Conservation (phyloP, 1,140 invertebrate species). For the Hyles euphorbiae region DNA sequence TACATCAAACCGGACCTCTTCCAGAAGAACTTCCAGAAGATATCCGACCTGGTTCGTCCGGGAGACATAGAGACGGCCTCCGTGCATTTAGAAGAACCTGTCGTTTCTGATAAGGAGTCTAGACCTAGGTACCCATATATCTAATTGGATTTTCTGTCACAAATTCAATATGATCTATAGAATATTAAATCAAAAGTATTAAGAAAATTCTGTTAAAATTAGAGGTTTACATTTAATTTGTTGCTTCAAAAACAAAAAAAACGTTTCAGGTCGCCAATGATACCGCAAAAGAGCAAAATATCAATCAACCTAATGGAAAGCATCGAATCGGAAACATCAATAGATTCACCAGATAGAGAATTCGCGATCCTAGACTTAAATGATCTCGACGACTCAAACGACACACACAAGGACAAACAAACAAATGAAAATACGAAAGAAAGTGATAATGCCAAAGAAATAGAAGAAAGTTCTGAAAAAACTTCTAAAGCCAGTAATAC, state of each 20-base stretch:
- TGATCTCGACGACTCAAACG: constrained; percentile 53
- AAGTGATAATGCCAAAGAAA: constrained; percentile 21
- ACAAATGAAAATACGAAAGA: constrained; percentile 19
- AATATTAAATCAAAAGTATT: too few relatives aligned
- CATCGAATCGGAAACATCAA: constrained; percentile 71
- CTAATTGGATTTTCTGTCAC: not conserved
- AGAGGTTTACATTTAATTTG: not conserved
- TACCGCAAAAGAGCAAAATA: constrained; percentile 66
- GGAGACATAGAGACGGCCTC: constrained; percentile 52
- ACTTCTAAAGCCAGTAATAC: constrained; percentile 36
- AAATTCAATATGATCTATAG: too few relatives aligned
- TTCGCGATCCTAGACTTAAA: constrained; percentile 63
- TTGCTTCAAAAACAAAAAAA: not conserved
- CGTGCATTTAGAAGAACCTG: constrained; percentile 38
- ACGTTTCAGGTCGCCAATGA: constrained; percentile 62
- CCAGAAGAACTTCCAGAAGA: constrained; percentile 71
- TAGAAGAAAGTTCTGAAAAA: constrained; percentile 36
- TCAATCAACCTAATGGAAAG: constrained; percentile 75
- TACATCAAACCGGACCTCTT: constrained; percentile 76
- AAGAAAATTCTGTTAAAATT: not conserved
- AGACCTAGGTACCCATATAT: constrained; percentile 43
- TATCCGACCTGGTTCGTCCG: constrained; percentile 68
- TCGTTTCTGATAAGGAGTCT: constrained; percentile 40
- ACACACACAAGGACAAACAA: constrained; percentile 27
- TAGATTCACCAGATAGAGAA: constrained; percentile 69